Evolutionary conservation across 2,113 vertebrate species (phyloP), one percentile per base, ranked within the genome.

Genomic region (Poicephalus meyeri): DNA sequence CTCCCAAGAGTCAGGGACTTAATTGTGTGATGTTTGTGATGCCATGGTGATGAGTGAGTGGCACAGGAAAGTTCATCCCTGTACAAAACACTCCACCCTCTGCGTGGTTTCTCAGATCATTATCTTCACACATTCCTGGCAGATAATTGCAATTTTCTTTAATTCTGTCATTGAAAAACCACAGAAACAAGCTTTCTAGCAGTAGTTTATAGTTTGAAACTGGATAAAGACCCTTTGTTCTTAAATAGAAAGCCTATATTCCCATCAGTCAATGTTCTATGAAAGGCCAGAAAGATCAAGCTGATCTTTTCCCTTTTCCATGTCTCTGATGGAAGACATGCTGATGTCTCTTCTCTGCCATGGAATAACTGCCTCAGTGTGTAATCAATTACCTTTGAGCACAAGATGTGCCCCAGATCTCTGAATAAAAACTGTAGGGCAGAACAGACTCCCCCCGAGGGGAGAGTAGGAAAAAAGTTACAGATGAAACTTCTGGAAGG

Each of bases 131-230:
- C 80, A 56, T 96, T 93, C 65, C 82, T 93, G 88, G 90, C 82
- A 94, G 92, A 96, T 94, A 96, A 91, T 90, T 93, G 80, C 80
- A 80, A 71, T 95, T 96, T 96, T 91, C 64, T 95, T 66, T 88
- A 90, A 83, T 90, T 93, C 88, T 93, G 80, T 93, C 93, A 96
- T 64, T 80, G 72, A 86, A 86, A 91, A 94, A 86, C 88, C 56
- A 73, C 60, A 86, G 46, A 44, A 86, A 78, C 24, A 39, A 85
- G 80, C 16, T 86, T 93, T 88, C 74, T 42, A 86, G 55, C 76
- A 81, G 52, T 74, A 77, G 69, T 58, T 85, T 78, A 16, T 82
- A 79, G 70, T 65, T 84, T 79, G 56, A 84, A 84, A 76, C 77
- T 72, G 65, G 55, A 86, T 93, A 96, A 90, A 89, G 80, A 83